Conservation (phyloP, 2,113 vertebrate genomes). For the Silurus asotus region DNA sequence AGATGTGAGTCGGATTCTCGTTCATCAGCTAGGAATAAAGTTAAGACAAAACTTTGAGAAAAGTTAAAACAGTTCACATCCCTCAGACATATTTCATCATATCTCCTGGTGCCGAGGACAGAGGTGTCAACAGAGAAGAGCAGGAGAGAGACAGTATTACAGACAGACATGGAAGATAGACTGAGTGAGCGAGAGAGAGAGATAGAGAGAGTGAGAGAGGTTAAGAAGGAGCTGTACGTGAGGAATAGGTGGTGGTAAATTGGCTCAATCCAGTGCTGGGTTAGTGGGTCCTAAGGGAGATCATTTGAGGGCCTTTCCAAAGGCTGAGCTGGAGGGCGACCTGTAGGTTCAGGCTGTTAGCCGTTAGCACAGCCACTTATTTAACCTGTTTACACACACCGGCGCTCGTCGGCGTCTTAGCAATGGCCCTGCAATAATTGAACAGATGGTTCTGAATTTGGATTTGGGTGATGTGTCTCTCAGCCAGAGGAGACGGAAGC, state of each 20-base stretch:
- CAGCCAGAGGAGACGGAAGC: constrained; percentile 43
- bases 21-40: constrained; percentile 12
- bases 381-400: constrained; percentile 50
- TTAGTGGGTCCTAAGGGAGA: constrained; percentile 55
- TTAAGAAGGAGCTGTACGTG: constrained; percentile 18
- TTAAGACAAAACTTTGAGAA: constrained; percentile 37
- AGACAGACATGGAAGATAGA: constrained; percentile 33
- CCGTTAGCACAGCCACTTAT: constrained; percentile 43
- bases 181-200: constrained; percentile 12
- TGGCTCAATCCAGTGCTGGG: constrained; percentile 55
- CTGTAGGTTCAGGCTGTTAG: constrained; percentile 55
- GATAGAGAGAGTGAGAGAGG: constrained; percentile 26
- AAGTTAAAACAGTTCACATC: constrained; percentile 53
- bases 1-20: background rate
- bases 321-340: constrained; percentile 56
- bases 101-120: constrained; percentile 41
- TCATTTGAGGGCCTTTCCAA: constrained; percentile 54
- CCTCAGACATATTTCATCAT: constrained; percentile 54
- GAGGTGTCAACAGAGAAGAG: constrained; percentile 44
- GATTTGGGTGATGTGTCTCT: constrained; percentile 43
- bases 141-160: constrained; percentile 29
- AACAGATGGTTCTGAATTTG: constrained; percentile 45
- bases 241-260: constrained; percentile 52
- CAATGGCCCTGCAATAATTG: constrained; percentile 43
- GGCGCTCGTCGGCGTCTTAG: constrained; percentile 12